These are phyloP conservation scores for Gadopsis bispinosus DNA, from an alignment of 2,797 vertebrate species.

Conservation along the genomic window DNA sequence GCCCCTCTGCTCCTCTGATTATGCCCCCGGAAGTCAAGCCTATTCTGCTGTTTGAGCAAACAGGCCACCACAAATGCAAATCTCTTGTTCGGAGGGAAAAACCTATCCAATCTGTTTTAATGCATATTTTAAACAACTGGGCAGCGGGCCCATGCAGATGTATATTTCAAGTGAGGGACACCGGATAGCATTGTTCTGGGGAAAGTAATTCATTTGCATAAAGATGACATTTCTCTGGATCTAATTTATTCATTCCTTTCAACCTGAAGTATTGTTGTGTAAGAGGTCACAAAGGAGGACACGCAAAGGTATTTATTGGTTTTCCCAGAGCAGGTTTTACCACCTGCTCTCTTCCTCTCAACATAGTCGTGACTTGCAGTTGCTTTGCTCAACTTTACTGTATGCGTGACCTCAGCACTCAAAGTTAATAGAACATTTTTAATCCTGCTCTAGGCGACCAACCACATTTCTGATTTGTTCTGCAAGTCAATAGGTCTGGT, in stretches of 20 bases:
- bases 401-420: not conserved
- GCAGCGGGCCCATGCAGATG: constrained; percentile 30
- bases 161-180: constrained; percentile 35
- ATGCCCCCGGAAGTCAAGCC: constrained; percentile 45
- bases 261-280: constrained; percentile 13
- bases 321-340: constrained; percentile 6
- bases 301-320: not conserved
- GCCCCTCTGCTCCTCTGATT: constrained; percentile 53
- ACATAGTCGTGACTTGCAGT: not conserved
- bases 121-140: constrained; percentile 60
- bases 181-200: constrained; percentile 27
- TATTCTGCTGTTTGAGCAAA: constrained; percentile 57
- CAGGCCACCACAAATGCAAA: constrained; percentile 63
- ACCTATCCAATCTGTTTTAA: constrained; percentile 51
- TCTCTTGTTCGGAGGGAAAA: constrained; percentile 41
- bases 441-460: not conserved
- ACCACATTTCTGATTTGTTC: not conserved
- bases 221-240: constrained; percentile 51
- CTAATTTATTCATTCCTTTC: constrained; percentile 50
- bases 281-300: constrained; percentile 42
- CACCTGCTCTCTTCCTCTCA: not conserved
- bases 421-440: not conserved
- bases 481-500: not conserved
- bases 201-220: constrained; percentile 49
- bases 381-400: not conserved